Evolutionary conservation across 2,797 vertebrate genomes (phyloP), one percentile per base, ranked within the genome.

Genomic region (Momotus momota): DNA sequence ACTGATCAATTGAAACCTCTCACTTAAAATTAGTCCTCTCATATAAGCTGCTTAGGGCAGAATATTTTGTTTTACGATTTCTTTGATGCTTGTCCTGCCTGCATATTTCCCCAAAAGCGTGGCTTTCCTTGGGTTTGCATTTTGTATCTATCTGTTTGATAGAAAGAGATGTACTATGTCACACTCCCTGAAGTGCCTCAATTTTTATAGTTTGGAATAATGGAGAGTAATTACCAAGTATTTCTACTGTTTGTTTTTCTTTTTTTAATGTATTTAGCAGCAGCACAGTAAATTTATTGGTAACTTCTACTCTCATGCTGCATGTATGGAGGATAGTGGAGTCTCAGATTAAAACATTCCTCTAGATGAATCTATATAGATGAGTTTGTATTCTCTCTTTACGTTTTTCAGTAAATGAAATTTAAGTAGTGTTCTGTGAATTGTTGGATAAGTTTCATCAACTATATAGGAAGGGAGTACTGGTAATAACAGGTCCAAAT

Each of bases 331-430:
- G 38, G 40, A 38, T 65, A 19, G 19, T 60, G 3, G 6, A 52
- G 29, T 51, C 20, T 64, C 26, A 49, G 38, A 43, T 70, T n/a
- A 57, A 78, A 67, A 20, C 18, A 33, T 60, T 22, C 15, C 10
- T 52, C 0, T 7, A 43, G 40, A 0, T 66, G 18, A 73, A 40
- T 41, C 15, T 64, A 0, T 52, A 12, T 33, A 74, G 43, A 18
- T 66, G n/a, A 74, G 62, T 66, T 81, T 54, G 15, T 67, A 9
- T 38, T 91, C 38, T 73, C 16, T 26, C 40, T 14, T 75, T 46
- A 5, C 0, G 7, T 72, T 78, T 92, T 35, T 46, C 48, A 55
- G 35, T 79, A 51, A 45, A 40, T 54, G 10, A 70, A 81, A 62
- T 20, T 77, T 16, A 23, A 51, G 12, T 61, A 54, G 49, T 10